These are phyloP conservation scores for Leptobrachium leishanense DNA, from an alignment of 2,113 vertebrate species.

Conservation along the genomic window DNA sequence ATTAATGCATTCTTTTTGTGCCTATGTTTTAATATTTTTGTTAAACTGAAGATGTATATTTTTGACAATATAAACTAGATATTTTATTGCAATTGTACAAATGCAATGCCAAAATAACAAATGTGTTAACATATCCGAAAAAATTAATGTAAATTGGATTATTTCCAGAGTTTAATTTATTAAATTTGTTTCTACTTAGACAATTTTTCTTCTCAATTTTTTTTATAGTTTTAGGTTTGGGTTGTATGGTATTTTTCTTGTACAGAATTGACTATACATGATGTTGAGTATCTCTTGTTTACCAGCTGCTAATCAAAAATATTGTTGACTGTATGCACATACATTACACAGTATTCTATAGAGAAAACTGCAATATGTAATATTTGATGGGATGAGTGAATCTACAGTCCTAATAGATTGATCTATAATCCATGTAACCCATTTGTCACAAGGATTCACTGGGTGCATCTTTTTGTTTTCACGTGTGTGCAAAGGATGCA, in stretches of 20 bases:
- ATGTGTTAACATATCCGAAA: conserved; percentile 17
- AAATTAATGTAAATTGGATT: conserved; percentile 58
- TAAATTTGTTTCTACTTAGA: conserved; percentile 53
- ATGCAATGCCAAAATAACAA: not conserved
- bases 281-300: conserved; percentile 47
- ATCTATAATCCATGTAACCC: no score
- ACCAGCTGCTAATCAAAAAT: conserved; percentile 51
- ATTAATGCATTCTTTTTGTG: no score
- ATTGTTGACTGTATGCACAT: no score
- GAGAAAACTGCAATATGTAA: no score
- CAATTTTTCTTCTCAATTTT: conserved; percentile 55
- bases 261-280: conserved; percentile 48
- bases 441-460: no score
- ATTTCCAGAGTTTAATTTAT: conserved; percentile 60
- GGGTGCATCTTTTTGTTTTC: no score
- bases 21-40: no score
- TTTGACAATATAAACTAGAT: conserved; percentile 13
- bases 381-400: no score
- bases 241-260: conserved; percentile 49
- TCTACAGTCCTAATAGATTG: no score
- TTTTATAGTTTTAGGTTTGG: conserved; percentile 59
- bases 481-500: no score
- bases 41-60: conserved; percentile 3
- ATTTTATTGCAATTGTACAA: not conserved
- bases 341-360: no score